phyloP scores from a whole-genome alignment of 2,797 vertebrate species.

The Gadopsis bispinosus region DNA sequence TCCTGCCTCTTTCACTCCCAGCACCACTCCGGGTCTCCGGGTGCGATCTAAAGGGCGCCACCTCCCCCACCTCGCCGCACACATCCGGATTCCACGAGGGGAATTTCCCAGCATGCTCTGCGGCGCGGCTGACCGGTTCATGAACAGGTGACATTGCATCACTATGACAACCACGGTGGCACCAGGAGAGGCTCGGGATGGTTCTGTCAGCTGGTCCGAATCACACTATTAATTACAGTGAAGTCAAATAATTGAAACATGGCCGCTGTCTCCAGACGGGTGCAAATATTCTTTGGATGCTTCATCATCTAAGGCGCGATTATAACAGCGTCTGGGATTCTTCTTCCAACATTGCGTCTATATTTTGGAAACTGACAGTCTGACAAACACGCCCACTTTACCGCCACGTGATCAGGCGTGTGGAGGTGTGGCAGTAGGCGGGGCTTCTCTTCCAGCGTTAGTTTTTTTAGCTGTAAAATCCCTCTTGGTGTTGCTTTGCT shows the following conservation, averaged over 20 bases:
- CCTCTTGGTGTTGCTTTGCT: no score
- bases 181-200: background rate
- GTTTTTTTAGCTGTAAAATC: no score
- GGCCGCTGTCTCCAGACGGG: background rate
- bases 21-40: slow-evolving; percentile 18
- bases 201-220: slow-evolving; percentile 5
- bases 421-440: no score
- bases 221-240: background rate
- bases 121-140: slow-evolving; percentile 27
- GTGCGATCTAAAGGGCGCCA: slow-evolving; percentile 34
- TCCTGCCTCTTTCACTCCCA: slow-evolving; percentile 29
- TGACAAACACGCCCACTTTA: no score
- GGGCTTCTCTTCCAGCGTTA: no score
- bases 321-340: no score
- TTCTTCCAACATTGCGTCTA: no score
- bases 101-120: slow-evolving; percentile 55
- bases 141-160: slow-evolving; percentile 33
- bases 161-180: slow-evolving; percentile 38
- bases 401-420: no score
- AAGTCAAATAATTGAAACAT: background rate
- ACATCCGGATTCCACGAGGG: slow-evolving; percentile 47
- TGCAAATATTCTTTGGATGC: no score
- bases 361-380: no score
- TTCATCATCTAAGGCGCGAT: no score
- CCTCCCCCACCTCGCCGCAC: background rate